Evolutionary conservation across 2,113 vertebrate genomes (phyloP), one percentile per base, ranked within the genome.

Genomic region (Zootoca vivipara): DNA sequence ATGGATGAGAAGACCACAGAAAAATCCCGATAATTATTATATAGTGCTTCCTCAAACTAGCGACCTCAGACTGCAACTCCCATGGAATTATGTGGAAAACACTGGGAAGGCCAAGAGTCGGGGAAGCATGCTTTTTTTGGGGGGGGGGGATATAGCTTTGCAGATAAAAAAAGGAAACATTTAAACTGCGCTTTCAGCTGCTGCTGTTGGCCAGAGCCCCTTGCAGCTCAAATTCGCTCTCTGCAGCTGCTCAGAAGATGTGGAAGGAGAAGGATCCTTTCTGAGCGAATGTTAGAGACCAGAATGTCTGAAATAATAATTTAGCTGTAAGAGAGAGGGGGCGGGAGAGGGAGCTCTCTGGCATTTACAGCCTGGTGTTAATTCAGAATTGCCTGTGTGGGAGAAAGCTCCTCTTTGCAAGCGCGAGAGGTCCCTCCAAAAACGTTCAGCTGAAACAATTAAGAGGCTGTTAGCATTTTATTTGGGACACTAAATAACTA

Each of bases 401-500:
- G 88, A 90, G 40, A 91, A 56, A 85, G 87, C 52, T 86, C 67
- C 85, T 83, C 42, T 84, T 78, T 92, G 88, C 85, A 92, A 95
- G 95, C 81, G 74, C 90, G 24, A 69, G 75, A 42, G 20, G 89
- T 85, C 52, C 40, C 84, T 95, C 88, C 90, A 92, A 94, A 94
- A 95, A 92, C 86, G 86, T 58, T 35, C 93, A 38, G 92, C 93
- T 86, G 88, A 92, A 93, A 90, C 94, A 96, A 94, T 95, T 95
- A 94, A 88, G 69, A 93, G n/a, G 20, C 89, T 93, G 91, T 96
- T 96, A 95, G 87, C 81, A 26, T 91, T 82, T 82, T 92, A 89
- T 46, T 93, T 75, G 89, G 85, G 94, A 96, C 94, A 93, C 93
- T 93, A 96, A 96, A 95, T 92, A 94, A 92, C 91, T 92, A 91